These are phyloP conservation scores for Anastrepha obliqua DNA, from an alignment of 1,140 invertebrate genomes.

Conservation along the genomic window DNA sequence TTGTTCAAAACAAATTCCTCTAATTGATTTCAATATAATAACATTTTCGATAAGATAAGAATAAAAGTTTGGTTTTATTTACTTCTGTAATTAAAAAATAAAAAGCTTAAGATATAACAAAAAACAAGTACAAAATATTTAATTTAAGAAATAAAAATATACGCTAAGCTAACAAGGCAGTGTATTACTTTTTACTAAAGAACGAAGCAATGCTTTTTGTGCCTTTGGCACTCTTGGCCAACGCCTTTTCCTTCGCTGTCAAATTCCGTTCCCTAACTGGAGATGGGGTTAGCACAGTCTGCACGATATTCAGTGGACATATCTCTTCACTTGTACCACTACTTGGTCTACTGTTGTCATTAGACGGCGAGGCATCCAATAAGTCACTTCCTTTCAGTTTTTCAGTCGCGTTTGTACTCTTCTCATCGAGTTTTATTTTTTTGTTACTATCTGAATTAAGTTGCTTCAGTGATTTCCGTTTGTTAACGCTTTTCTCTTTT, in stretches of 20 bases:
- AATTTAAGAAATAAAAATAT: too few species aligned
- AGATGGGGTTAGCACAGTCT: slow-evolving; percentile 61
- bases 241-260: slow-evolving; percentile 82
- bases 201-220: slow-evolving; percentile 85
- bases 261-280: slow-evolving; percentile 74
- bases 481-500: slow-evolving; percentile 61
- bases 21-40: too few species aligned
- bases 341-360: slow-evolving; percentile 33
- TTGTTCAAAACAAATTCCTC: too few species aligned
- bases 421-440: slow-evolving; percentile 65
- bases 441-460: slow-evolving; percentile 60
- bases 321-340: slow-evolving; percentile 55
- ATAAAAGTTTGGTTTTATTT: not conserved
- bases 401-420: slow-evolving; percentile 28
- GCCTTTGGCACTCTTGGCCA: slow-evolving; percentile 83
- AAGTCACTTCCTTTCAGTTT: slow-evolving; percentile 63
- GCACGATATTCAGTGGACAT: slow-evolving; percentile 56
- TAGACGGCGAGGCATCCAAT: slow-evolving; percentile 62
- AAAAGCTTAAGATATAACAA: not conserved
- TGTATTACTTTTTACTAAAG: slow-evolving; percentile 77
- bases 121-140: not conserved
- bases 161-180: not conserved
- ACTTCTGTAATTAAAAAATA: not conserved
- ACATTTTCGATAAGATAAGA: too few species aligned
- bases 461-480: slow-evolving; percentile 67